Evolutionary conservation across 2,888 invertebrate genomes (phyloP).

Genomic region (Drosophila histrio): DNA sequence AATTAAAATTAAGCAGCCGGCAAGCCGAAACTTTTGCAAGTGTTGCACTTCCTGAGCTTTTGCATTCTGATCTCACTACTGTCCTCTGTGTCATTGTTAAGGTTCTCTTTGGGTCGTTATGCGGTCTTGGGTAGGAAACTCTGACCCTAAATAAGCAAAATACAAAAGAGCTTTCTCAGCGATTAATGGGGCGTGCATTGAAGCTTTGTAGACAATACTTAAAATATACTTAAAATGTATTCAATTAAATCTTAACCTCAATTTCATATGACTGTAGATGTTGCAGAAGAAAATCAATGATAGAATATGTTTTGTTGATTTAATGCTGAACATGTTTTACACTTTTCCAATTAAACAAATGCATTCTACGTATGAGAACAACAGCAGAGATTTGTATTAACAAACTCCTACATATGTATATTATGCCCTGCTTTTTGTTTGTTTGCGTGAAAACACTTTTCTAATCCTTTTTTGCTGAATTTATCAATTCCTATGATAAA

Average conservation of each 20-base stretch:
- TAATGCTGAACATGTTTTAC: neutral
- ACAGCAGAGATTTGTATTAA: neutral
- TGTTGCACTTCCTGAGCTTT: constrained; percentile 60
- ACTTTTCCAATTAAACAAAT: neutral
- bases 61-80: constrained; percentile 20
- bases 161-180: neutral
- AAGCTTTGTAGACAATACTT: neutral
- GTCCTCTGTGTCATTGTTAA: constrained; percentile 28
- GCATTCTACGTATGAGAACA: neutral
- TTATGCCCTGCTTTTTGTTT: neutral
- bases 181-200: neutral
- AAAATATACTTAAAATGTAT: neutral
- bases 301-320: neutral
- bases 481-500: constrained; percentile 7
- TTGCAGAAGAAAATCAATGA: neutral
- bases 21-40: constrained; percentile 65
- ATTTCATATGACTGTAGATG: too few relatives aligned
- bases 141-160: constrained; percentile 23
- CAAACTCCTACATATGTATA: neutral
- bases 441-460: neutral
- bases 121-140: constrained; percentile 42
- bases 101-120: constrained; percentile 31
- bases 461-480: constrained; percentile 6
- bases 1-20: constrained; percentile 76
- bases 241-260: too few relatives aligned